These are phyloP conservation scores for Hirundichthys speculiger DNA, from an alignment of 2,113 vertebrate genomes.

Conservation along the genomic window DNA sequence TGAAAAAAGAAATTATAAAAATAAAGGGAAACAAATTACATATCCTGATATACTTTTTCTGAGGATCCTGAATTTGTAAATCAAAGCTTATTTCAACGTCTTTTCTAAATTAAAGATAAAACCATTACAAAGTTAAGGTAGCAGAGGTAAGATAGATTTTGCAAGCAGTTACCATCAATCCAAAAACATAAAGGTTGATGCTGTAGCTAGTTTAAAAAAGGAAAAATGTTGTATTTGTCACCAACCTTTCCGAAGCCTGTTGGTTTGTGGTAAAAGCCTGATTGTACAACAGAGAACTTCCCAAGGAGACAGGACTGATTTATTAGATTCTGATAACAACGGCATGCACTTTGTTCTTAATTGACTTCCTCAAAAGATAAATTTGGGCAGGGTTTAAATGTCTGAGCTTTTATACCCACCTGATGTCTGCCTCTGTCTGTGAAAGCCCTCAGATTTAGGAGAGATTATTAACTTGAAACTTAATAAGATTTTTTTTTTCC, in stretches of 20 bases:
- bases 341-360: slow-evolving; percentile 73
- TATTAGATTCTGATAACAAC: slow-evolving; percentile 68
- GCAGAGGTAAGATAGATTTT: slow-evolving; percentile 52
- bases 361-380: background rate
- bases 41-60: slow-evolving; percentile 20
- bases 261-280: slow-evolving; percentile 89
- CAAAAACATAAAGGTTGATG: slow-evolving; percentile 88
- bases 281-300: slow-evolving; percentile 80
- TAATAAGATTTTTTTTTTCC: too few species aligned
- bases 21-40: slow-evolving; percentile 47
- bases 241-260: slow-evolving; percentile 89
- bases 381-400: background rate
- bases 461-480: too few species aligned
- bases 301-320: slow-evolving; percentile 81
- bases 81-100: slow-evolving; percentile 1
- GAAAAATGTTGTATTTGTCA: slow-evolving; percentile 78
- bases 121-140: slow-evolving; percentile 35
- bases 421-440: slow-evolving; percentile 62
- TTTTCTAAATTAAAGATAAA: slow-evolving; percentile 21
- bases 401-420: slow-evolving; percentile 76
- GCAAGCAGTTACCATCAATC: slow-evolving; percentile 88
- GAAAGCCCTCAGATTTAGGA: slow-evolving; percentile 70
- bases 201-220: slow-evolving; percentile 67
- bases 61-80: slow-evolving; percentile 6
- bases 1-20: slow-evolving; percentile 31